These are phyloP conservation scores for Chouioia cunea DNA, from an alignment of 2,888 invertebrate genomes.

Conservation along the genomic window DNA sequence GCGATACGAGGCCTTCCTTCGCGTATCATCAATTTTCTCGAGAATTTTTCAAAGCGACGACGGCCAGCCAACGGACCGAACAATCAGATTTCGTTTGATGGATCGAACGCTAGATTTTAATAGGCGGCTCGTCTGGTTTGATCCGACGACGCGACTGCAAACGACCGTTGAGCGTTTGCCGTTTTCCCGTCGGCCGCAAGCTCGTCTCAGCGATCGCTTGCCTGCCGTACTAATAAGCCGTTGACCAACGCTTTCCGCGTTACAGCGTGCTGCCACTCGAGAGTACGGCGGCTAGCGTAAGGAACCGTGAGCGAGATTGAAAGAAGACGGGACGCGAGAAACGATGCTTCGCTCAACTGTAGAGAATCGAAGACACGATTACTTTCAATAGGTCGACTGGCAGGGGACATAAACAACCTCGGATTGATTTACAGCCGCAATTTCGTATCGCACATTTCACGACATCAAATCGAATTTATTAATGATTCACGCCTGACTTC, in stretches of 20 bases:
- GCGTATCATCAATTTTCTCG: constrained; percentile 30
- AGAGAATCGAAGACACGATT: too few relatives aligned
- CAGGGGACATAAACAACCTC: too few relatives aligned
- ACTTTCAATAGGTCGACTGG: too few relatives aligned
- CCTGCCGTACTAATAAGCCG: neutral
- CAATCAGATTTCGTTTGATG: constrained; percentile 55
- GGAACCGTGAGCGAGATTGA: too few relatives aligned
- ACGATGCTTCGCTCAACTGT: too few relatives aligned
- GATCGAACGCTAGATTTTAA: constrained; percentile 27
- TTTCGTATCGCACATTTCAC: neutral
- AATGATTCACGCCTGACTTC: constrained; percentile 26
- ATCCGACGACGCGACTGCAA: neutral
- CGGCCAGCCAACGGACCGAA: constrained; percentile 37
- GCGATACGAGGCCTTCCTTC: too few relatives aligned
- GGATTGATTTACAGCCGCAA: constrained; percentile 17
- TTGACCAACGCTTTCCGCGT: neutral
- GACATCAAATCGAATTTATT: constrained; percentile 29
- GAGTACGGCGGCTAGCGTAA: too few relatives aligned
- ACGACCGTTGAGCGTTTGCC: too few relatives aligned
- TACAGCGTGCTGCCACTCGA: too few relatives aligned
- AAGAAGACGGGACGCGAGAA: too few relatives aligned
- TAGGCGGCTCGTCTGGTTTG: constrained; percentile 7
- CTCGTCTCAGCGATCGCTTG: neutral
- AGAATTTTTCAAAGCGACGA: constrained; percentile 12
- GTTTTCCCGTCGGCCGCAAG: too few relatives aligned